phyloP scores from a whole-genome alignment of 2,888 invertebrate species.

The Autographa gamma region DNA sequence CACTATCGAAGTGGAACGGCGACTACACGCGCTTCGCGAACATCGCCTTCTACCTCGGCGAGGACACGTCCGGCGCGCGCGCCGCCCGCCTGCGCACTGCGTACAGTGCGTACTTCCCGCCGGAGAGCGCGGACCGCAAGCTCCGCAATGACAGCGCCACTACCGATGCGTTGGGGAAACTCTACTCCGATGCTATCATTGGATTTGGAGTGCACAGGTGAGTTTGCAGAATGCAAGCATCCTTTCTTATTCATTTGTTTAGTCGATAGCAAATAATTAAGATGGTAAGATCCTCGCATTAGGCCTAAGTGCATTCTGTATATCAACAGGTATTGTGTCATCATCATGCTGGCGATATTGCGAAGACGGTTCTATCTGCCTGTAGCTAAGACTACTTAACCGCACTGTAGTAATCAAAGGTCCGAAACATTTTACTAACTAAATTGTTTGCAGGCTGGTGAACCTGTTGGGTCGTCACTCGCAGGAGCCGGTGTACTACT shows the following conservation, averaged over 20 bases:
- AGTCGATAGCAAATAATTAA: too few species aligned
- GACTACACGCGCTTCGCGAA: conserved; percentile 90
- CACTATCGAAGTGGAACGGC: conserved; percentile 85
- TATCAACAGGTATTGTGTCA: too few species aligned
- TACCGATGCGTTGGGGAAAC: conserved; percentile 59
- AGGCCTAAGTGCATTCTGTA: too few species aligned
- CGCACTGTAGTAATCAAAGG: too few species aligned
- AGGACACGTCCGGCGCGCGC: conserved; percentile 77
- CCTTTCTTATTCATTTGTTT: too few species aligned
- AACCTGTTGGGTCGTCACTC: conserved; percentile 72
- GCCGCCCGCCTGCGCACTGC: conserved; percentile 78
- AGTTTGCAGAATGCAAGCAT: too few species aligned
- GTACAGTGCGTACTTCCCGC: conserved; percentile 61
- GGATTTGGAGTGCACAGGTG: conserved; percentile 84
- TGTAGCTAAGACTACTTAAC: too few species aligned
- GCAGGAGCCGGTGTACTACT: conserved; percentile 69
- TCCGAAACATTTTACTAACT: too few species aligned
- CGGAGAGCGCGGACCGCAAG: conserved; percentile 34
- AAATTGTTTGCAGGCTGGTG: conserved; percentile 64
- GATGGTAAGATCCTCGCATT: too few species aligned
- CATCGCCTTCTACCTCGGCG: conserved; percentile 90
- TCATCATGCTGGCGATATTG: too few species aligned
- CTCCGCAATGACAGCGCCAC: conserved; percentile 60
- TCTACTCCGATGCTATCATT: conserved; percentile 70
- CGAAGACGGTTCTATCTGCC: too few species aligned